Evolutionary conservation across 2,888 invertebrate species (phyloP).

Genomic region (Coleophora deauratella): DNA sequence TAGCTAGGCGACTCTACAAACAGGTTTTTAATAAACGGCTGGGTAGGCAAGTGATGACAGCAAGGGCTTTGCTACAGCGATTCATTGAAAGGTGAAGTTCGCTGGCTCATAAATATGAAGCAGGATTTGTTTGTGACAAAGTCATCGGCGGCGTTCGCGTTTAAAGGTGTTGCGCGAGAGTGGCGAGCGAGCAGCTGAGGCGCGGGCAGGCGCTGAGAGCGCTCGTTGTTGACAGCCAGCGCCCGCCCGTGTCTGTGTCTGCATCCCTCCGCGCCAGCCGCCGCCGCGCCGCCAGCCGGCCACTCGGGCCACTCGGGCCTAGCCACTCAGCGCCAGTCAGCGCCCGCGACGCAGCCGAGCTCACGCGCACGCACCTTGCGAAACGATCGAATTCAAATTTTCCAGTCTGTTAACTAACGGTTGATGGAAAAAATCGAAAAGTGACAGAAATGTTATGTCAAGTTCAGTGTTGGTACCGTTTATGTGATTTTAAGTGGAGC

Average conservation of each 20-base stretch:
- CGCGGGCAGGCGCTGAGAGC: conserved; percentile 27
- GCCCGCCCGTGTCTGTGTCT: no score
- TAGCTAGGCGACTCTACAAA: no score
- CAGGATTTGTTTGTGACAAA: conserved; percentile 37
- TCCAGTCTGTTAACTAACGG: conserved; percentile 29
- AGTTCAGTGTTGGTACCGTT: conserved; percentile 39
- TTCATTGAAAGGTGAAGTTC: conserved; percentile 16
- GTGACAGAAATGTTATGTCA: conserved; percentile 41
- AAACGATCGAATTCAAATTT: conserved; percentile 43
- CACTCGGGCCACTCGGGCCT: no score
- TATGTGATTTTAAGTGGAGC: no score
- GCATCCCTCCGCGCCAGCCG: no score
- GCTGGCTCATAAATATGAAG: conserved; percentile 29
- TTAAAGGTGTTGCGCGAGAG: conserved; percentile 28
- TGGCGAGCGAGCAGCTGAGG: conserved; percentile 25
- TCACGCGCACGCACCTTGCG: conserved; percentile 29
- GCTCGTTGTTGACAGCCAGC: conserved; percentile 32
- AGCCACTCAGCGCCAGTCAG: conserved; percentile 38
- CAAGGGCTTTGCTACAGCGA: no score
- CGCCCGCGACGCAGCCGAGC: conserved; percentile 30
- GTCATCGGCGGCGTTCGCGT: no score
- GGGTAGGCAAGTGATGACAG: no score
- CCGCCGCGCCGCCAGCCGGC: conserved; percentile 17
- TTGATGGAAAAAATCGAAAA: conserved; percentile 29
- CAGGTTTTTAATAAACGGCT: no score